Percentiles rank a stretch among this genome's conserved stretches.
Evolutionary conservation across 92 coral and sea anemone species (phyloP).

Genomic region (Chrysogorgia sp.): DNA sequence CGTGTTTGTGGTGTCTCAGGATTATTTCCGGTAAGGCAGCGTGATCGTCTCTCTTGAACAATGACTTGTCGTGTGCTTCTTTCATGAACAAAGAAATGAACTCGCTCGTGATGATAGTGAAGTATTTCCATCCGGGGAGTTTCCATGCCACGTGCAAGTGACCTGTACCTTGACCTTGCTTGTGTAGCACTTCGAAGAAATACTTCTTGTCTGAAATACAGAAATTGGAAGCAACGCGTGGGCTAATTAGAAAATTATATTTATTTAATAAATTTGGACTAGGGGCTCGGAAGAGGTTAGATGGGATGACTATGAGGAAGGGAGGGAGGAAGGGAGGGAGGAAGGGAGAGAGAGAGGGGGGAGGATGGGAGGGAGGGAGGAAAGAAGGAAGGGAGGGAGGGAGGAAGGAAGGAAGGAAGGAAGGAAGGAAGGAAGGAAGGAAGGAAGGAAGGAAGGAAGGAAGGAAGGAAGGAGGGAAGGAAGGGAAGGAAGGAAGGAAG

Average conservation of each 20-base stretch:
- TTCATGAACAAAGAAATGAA: slow-evolving; percentile 63
- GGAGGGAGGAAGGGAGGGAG: background rate
- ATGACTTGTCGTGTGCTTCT: slow-evolving; percentile 28
- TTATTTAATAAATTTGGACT: too few relatives aligned
- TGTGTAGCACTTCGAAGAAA: slow-evolving; percentile 29
- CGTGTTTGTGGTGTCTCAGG: slow-evolving; percentile 19
- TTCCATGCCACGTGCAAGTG: slow-evolving; percentile 74
- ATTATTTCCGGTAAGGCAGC: slow-evolving; percentile 9
- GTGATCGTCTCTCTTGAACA: slow-evolving; percentile 15
- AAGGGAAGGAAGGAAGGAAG: too few relatives aligned
- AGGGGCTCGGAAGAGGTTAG: too few relatives aligned
- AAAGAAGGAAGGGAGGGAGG: too few relatives aligned
- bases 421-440: too few relatives aligned
- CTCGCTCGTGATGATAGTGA: slow-evolving; percentile 24
- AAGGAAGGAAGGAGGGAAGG: too few relatives aligned
- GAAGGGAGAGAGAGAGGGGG: background rate
- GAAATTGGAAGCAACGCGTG: too few relatives aligned
- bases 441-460: too few relatives aligned
- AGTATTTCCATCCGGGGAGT: slow-evolving; percentile 56
- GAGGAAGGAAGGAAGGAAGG: too few relatives aligned
- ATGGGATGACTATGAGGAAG: background rate
- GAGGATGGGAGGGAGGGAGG: too few relatives aligned
- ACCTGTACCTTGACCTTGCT: slow-evolving; percentile 27
- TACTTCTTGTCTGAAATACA: slow-evolving; percentile 2
- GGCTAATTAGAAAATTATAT: too few relatives aligned